phyloP scores from a whole-genome alignment of 2,113 vertebrate species.

The Nothoprocta pentlandii region DNA sequence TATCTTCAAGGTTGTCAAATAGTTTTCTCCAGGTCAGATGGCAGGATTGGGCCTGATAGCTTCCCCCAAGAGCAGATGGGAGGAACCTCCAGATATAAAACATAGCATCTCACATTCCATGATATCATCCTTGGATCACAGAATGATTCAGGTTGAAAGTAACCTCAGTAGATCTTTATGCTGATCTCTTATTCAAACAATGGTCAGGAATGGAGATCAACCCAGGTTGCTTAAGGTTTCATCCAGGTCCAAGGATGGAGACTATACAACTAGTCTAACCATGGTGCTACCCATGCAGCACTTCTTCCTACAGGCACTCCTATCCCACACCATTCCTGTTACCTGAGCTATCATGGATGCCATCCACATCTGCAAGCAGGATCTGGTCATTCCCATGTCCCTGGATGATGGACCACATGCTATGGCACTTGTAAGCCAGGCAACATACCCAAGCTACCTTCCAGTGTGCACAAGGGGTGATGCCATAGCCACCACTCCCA shows the following conservation, averaged over 20 bases:
- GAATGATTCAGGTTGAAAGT: not conserved
- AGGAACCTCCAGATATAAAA: too few species aligned
- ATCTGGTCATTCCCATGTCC: not conserved
- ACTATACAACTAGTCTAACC: not conserved
- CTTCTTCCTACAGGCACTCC: not conserved
- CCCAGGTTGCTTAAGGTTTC: not conserved
- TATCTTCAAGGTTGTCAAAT: not conserved
- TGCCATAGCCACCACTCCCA: not conserved
- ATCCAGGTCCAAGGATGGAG: not conserved
- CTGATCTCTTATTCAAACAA: not conserved
- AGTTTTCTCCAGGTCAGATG: not conserved
- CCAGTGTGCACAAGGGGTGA: too few species aligned
- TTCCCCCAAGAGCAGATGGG: not conserved
- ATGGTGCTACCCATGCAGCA: fast-evolving
- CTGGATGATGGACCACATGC: fast-evolving
- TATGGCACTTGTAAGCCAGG: not conserved
- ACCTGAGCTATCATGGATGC: not conserved
- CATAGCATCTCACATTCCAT: not conserved
- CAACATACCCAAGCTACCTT: not conserved
- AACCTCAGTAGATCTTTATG: not conserved
- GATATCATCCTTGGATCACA: not conserved
- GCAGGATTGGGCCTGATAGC: not conserved
- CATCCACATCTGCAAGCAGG: fast-evolving
- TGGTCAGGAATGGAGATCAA: not conserved
- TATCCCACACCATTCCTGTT: not conserved